Conservation (phyloP, 2,113 vertebrate species). For the Clinocottus analis region DNA sequence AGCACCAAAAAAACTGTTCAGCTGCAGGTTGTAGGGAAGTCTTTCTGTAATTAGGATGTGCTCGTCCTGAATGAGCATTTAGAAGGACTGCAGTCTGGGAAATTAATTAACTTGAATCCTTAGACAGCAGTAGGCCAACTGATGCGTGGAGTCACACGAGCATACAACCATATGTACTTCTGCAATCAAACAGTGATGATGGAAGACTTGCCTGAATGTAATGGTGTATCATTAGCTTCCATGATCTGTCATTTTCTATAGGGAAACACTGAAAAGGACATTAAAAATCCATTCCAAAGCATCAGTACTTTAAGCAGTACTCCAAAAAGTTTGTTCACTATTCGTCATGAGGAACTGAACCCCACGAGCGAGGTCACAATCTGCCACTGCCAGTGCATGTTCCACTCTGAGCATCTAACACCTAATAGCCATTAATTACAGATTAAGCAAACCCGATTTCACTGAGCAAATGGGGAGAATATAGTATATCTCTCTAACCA, state of each 20-base stretch:
- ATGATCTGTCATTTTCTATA: constrained; percentile 51
- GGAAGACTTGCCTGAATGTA: constrained; percentile 39
- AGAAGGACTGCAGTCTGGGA: constrained; percentile 31
- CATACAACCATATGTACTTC: constrained; percentile 35
- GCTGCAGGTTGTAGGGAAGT: background rate
- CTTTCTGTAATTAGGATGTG: constrained; percentile 4
- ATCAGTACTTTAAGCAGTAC: constrained; percentile 28
- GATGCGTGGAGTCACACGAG: constrained; percentile 29
- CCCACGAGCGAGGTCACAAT: constrained; percentile 40
- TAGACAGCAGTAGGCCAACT: constrained; percentile 31
- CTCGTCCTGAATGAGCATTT: constrained; percentile 12
- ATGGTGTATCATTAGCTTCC: constrained; percentile 38
- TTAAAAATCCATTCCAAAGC: constrained; percentile 51
- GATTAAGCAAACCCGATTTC: constrained; percentile 49
- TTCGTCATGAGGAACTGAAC: constrained; percentile 31
- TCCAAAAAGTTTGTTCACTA: constrained; percentile 35
- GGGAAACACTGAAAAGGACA: constrained; percentile 43
- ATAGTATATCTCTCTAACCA: constrained; percentile 42
- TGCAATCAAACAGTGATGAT: constrained; percentile 48
- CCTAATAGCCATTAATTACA: constrained; percentile 37
- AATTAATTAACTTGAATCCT: constrained; percentile 43
- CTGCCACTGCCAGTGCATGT: constrained; percentile 9
- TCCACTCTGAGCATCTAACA: constrained; percentile 14
- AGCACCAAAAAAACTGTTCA: background rate
- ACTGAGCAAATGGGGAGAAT: constrained; percentile 32